Evolutionary conservation across 2,797 vertebrate species (phyloP), one percentile per base, ranked within the genome.

Genomic region (Distichodus sexfasciatus): DNA sequence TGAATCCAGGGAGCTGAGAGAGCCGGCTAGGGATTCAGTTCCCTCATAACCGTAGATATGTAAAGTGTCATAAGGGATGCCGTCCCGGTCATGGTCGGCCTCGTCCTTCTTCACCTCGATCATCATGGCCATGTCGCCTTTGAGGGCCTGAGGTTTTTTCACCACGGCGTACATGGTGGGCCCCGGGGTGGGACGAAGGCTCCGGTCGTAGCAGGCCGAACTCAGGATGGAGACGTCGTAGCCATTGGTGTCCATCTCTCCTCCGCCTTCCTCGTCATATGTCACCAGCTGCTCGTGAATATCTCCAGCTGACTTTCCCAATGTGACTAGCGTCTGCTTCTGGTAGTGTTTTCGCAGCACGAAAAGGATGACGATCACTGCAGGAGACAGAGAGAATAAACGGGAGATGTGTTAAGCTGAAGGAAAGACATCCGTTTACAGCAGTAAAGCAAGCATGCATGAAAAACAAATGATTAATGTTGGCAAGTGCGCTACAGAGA

Each of bases 211-310:
- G 50, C 93, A 91, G 1, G 88, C 95, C 0, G 95, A 96, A 46
- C 93, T 92, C 77, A 99, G 92, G 82, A 98, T 94, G 0, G 95
- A 96, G 15, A 98, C 95, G 0, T 99, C 96, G 0, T 97, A 99
- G 71, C 96, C 94, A 17, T 94, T 97, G 40, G 96, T 99, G 83
- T 99, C 97, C 97, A 98, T 99, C 87, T 99, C 97, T 2, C 97
- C 97, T 0, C 97, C 97, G 0, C 97, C 97, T 83, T 99, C 97
- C 78, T 99, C 97, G 0, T 99, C 96, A 0, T 99, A 98, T 3
- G 91, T 94, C 71, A 99, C 95, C 73, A 99, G 91, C 87, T 99
- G 96, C 90, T 99, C 96, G 0, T 96, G 96, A 78, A 98, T 96
- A 82, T 98, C 97, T 0, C 93, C 87, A n/a, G 91, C 90, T 0